Percentiles rank a stretch among this genome's conserved stretches.
Evolutionary conservation across 2,797 vertebrate genomes (phyloP).

Genomic region (Hylomyscus alleni): DNA sequence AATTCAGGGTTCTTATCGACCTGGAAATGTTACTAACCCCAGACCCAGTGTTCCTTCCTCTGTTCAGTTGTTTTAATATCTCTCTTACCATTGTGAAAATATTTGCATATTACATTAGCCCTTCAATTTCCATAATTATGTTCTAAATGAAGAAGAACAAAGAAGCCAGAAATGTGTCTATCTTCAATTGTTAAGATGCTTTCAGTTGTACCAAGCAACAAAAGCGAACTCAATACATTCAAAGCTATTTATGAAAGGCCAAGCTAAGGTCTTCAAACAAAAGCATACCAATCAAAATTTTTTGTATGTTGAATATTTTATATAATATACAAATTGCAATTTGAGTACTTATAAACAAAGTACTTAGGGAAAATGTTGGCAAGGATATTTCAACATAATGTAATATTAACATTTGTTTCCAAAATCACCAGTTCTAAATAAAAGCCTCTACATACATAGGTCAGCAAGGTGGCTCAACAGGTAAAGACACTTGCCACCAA

Average conservation of each 20-base stretch:
- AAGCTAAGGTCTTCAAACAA: not conserved
- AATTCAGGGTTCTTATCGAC: not conserved
- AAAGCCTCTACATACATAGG: not conserved
- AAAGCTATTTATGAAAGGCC: slow-evolving; percentile 38
- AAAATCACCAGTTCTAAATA: not conserved
- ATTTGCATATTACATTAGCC: not conserved
- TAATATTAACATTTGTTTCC: not conserved
- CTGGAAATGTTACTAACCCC: not conserved
- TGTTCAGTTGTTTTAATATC: not conserved
- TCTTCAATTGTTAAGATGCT: slow-evolving; percentile 16
- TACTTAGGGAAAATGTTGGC: slow-evolving; percentile 11
- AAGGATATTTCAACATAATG: not conserved
- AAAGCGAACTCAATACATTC: not conserved
- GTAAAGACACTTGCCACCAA: not conserved
- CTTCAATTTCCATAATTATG: slow-evolving; percentile 24
- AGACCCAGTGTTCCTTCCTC: not conserved
- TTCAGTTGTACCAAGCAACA: not conserved
- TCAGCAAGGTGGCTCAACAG: not conserved
- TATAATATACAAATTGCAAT: not conserved
- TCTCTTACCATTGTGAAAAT: not conserved
- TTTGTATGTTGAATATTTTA: not conserved
- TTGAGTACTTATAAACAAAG: slow-evolving; percentile 1
- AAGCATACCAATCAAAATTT: not conserved
- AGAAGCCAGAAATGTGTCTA: not conserved
- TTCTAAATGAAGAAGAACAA: slow-evolving; percentile 31